Evolutionary conservation across 2,888 invertebrate species (phyloP).

Genomic region (Mesorhabditis spiculigera): DNA sequence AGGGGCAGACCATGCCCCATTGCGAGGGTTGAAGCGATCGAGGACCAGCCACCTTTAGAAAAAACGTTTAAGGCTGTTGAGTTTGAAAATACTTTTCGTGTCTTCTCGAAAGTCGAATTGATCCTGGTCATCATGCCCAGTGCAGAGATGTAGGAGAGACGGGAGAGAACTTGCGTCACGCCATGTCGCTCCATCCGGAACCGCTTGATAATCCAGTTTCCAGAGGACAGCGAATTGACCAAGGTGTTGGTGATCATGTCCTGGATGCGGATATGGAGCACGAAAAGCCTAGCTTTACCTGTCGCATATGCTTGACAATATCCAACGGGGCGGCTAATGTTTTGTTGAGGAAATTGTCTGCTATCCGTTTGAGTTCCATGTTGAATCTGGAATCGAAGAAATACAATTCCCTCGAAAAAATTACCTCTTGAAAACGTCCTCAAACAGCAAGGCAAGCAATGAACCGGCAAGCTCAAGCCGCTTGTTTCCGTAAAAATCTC

Average conservation of each 20-base stretch:
- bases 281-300: slow-evolving; percentile 25
- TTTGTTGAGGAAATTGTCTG: slow-evolving; percentile 92
- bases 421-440: slow-evolving; percentile 88
- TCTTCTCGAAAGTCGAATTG: slow-evolving; percentile 98
- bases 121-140: slow-evolving; percentile 99
- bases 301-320: slow-evolving; percentile 87
- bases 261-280: slow-evolving; percentile 61
- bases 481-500: slow-evolving; percentile 98
- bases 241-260: slow-evolving; percentile 90
- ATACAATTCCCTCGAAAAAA: not conserved
- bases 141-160: slow-evolving; percentile 92
- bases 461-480: slow-evolving; percentile 84
- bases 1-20: slow-evolving; percentile 90
- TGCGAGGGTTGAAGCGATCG: slow-evolving; percentile 74
- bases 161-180: slow-evolving; percentile 84
- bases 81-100: slow-evolving; percentile 79
- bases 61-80: not conserved
- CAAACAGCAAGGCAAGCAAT: slow-evolving; percentile 87
- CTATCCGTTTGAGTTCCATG: slow-evolving; percentile 76
- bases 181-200: slow-evolving; percentile 98
- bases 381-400: slow-evolving; percentile 39
- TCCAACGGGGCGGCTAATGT: slow-evolving; percentile 84
- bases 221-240: slow-evolving; percentile 87
- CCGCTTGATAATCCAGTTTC: slow-evolving; percentile 95
- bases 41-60: slow-evolving; percentile 69